phyloP scores from a whole-genome alignment of 2,797 vertebrate genomes.

The Euphonia xanthogaster region DNA sequence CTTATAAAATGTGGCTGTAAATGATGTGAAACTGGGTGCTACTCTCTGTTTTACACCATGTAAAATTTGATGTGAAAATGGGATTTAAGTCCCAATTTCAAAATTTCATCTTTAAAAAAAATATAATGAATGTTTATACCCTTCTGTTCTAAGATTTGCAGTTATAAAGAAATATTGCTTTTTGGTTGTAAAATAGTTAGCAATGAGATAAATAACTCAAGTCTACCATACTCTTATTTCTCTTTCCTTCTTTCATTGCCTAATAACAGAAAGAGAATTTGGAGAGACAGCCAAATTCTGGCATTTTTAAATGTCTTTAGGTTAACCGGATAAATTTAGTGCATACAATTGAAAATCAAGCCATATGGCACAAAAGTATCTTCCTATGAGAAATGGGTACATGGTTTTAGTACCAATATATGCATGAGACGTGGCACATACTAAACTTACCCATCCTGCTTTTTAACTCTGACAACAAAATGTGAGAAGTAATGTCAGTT shows the following conservation, averaged over 20 bases:
- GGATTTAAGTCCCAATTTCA: neutral
- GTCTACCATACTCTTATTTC: neutral
- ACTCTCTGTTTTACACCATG: neutral
- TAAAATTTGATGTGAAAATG: neutral
- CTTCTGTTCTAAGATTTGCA: neutral
- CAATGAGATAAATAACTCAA: neutral
- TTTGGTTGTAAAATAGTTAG: neutral
- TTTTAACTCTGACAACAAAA: neutral
- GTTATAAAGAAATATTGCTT: neutral
- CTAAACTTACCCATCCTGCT: neutral
- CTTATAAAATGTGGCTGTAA: neutral
- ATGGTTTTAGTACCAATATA: neutral
- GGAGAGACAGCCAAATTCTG: neutral
- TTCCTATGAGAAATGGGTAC: neutral
- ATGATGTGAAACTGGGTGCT: neutral
- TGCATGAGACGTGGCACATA: neutral
- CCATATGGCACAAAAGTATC: neutral
- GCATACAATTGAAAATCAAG: neutral
- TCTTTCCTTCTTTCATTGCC: neutral
- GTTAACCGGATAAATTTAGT: neutral
- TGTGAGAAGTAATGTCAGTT: neutral
- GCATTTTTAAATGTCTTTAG: neutral
- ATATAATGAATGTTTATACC: neutral
- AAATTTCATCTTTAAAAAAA: neutral
- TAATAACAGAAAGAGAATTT: neutral